These are phyloP conservation scores for Gorsachius magnificus DNA, from an alignment of 2,797 vertebrate genomes.

Conservation along the genomic window DNA sequence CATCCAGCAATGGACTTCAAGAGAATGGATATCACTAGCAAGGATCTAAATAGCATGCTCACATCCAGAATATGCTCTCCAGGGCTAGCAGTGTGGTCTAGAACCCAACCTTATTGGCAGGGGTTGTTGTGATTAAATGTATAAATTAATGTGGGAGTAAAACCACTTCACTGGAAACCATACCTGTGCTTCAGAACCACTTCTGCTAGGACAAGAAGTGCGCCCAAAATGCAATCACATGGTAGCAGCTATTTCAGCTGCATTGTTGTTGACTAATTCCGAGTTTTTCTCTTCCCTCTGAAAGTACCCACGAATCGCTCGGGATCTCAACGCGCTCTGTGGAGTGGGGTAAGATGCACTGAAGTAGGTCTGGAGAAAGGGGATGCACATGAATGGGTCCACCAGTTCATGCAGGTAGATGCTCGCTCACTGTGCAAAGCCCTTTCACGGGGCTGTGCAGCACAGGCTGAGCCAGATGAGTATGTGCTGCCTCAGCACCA, in stretches of 20 bases:
- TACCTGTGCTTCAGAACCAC: background rate
- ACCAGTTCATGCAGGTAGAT: rapidly evolving
- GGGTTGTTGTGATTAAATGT: background rate
- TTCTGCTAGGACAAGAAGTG: background rate
- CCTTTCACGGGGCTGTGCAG: background rate
- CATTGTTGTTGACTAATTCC: background rate
- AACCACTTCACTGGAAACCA: background rate
- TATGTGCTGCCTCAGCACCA: background rate
- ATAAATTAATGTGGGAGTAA: background rate
- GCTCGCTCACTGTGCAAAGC: background rate
- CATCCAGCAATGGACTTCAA: background rate
- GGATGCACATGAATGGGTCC: background rate
- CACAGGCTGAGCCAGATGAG: background rate
- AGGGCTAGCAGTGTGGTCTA: background rate
- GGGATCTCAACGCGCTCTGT: background rate
- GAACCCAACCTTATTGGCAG: background rate
- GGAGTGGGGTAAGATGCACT: constrained; percentile 21
- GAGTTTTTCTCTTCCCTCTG: background rate
- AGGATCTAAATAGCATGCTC: background rate
- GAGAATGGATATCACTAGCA: background rate
- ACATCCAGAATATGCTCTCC: background rate
- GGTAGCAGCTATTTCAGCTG: background rate
- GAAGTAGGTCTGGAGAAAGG: background rate
- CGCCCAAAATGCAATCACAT: background rate
- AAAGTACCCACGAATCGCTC: constrained; percentile 19